Evolutionary conservation across 2,888 invertebrate genomes (phyloP), one percentile per base, ranked within the genome.

Genomic region (Drosophila mulleri): DNA sequence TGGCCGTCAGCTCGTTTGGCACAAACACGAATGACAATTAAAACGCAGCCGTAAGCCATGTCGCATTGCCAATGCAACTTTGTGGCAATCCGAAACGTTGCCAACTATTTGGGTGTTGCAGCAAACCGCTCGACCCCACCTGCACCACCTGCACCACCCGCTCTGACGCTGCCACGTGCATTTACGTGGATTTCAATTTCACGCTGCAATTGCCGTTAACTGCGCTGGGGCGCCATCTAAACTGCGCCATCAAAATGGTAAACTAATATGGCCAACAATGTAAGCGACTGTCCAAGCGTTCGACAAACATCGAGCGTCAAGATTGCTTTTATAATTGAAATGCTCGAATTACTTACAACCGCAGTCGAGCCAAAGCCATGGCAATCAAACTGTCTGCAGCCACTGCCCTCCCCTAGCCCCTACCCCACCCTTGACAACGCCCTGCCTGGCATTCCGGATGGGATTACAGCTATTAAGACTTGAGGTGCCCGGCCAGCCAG

Each of bases 321-420:
- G 67, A 89, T 85, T 83, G 82, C 77, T 79, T 83, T 79, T 85
- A 79, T 87, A 87, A 89, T 85, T 81, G 87, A 87, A 84, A 81
- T 76, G 62, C 74, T 89, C 77, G 65, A 72, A 81, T 84, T 89
- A 87, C 82, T 72, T 66, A 41, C n/a, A 68, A 67, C 41, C 60
- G 35, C 20, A 64, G 18, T 45, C 12, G 20, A 29, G 57, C 35
- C 29, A 67, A 47, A 60, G 62, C 67, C 63, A 44, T 42, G 64
- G 67, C 84, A 81, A 78, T 79, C 59, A 67, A 74, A 70, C 14
- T 67, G 63, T n/a, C 67, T 61, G 44, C 26, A 53, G n/a, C 12
- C 35, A 4, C 35, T 7, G n/a, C 29, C 39, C 39, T 26, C 7
- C 26, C 26, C 26, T 23, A 26, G 7, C 7, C 26, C 1, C 26